Percentiles rank a stretch among this genome's conserved stretches.
These are phyloP conservation scores for Ctena decussata DNA, from an alignment of 2,888 invertebrate species.

Conservation along the genomic window DNA sequence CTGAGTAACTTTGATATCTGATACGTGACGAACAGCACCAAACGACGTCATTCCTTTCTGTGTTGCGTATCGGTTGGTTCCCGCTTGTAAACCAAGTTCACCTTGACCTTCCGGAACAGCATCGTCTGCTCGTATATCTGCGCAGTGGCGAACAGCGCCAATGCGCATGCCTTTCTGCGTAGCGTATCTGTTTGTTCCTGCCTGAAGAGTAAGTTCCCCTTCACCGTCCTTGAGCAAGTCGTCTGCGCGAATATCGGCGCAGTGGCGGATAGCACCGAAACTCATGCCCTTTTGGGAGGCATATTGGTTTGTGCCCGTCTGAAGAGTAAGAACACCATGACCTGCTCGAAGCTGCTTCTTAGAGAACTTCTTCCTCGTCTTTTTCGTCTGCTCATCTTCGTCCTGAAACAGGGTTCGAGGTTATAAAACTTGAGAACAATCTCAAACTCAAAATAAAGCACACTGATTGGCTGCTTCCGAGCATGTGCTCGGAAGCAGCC, in stretches of 20 bases:
- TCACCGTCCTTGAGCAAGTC: conserved; percentile 80
- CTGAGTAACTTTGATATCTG: conserved; percentile 83
- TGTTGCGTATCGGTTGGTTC: conserved; percentile 84
- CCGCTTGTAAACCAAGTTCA: conserved; percentile 84
- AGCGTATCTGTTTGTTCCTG: conserved; percentile 84
- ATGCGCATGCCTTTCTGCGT: conserved; percentile 85
- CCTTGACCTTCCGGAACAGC: conserved; percentile 79
- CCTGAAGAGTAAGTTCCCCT: conserved; percentile 81
- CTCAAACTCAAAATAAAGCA: too few species aligned
- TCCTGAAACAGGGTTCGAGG: neutral
- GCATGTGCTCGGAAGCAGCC: too few species aligned
- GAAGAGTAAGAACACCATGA: conserved; percentile 81
- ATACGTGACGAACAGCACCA: conserved; percentile 78
- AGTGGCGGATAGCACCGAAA: conserved; percentile 82
- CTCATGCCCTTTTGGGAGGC: conserved; percentile 85
- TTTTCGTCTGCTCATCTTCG: conserved; percentile 12
- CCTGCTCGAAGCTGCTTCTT: conserved; percentile 82
- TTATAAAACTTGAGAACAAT: too few species aligned
- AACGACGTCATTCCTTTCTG: conserved; percentile 83
- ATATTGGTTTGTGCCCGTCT: conserved; percentile 85
- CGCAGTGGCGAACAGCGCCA: conserved; percentile 84
- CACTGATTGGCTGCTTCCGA: too few species aligned
- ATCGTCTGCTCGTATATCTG: conserved; percentile 85
- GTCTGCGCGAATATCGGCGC: conserved; percentile 85
- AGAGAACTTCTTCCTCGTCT: conserved; percentile 76